Base-by-base conservation (phyloP, 2,888 invertebrate species). In the Auanema sp. region DNA sequence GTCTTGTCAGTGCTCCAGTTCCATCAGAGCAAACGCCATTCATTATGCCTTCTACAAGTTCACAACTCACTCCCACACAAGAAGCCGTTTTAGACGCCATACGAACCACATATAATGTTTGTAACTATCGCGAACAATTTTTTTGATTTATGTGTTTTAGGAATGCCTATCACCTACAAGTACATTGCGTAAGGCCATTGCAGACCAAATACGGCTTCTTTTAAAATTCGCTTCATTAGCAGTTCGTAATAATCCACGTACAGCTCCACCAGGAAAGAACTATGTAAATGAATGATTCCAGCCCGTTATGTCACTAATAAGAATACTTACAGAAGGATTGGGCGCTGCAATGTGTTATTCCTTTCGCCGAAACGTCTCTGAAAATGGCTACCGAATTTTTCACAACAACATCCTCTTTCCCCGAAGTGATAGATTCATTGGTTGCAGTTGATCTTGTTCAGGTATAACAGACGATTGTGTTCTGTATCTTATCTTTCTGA, bases 1-100 rank as follows among this genome's bases (percentile, higher is more conserved):
- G 90, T 83, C 89, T 90, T 16, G 89, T 92, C 24, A 89, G 90
- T 59, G 90, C 92, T 72, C 92, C 92, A 10, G 89, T 92, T 33
- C 90, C 90, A 79, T 89, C 89, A 6, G 92, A 91, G 84, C 90
- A 90, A 57, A 89, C 90, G 24, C 90, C 91, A 10, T 91, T 91
- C 80, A 89, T 93, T 83, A 87, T 93, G 85, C 88, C 92, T 10
- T 70, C 69, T 76, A 89, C 90, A 0, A 88, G 90, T 56, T 89
- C 90, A 55, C 93, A 94, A 83, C 89, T 91, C 44, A 91, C 91
- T 0, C 90, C 91, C 10, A 86, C 92, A 64, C 92, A 93, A 84
- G 92, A 92, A 79, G 90, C 91, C 55, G 89, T 91, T 49, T 86
- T 93, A 24, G 91, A 92, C 82, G 90, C 92, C 66, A 89, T 95